Base-by-base conservation (phyloP, 2,888 invertebrate genomes). In the Papilio gigon region DNA sequence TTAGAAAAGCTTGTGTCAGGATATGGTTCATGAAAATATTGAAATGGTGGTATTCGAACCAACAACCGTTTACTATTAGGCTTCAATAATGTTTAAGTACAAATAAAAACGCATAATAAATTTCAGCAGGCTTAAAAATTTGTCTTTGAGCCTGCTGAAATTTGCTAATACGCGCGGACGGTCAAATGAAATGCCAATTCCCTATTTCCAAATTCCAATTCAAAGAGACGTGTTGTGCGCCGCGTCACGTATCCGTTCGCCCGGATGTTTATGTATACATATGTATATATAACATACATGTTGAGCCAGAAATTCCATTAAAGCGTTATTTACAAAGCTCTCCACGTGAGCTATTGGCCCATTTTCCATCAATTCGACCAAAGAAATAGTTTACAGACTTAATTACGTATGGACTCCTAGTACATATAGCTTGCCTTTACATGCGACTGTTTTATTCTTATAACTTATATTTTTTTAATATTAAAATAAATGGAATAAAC, bases 251-350 rank as follows among this genome's bases (percentile, higher is more conserved):
- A 80, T 78, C 72, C 71, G 70, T 61, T 65, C 73, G 70, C 67
- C 71, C 68, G 69, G 63, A 73, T 76, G 76, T 75, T 71, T 73
- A 73, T 71, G 76, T 73, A 59, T 67, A 68, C 73, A 66, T 65
- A 68, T 71, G 71, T 70, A 77, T 76, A 74, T 67, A 78, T 80
- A 80, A 80, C 80, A 50, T 4, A 50, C 80, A 78, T 77, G 76
- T 77, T 77, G 78, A 80, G 77, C 77, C 82, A 83, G 85, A 85
- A 84, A 85, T 88, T 87, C 89, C 85, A 89, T 89, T 88, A 87
- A 84, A 82, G 73, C 81, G 83, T 83, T 90, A 89, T 89, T 89
- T 89, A 86, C 86, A 81, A 80, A 83, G 80, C 84, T 82, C 85
- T 87, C 81, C 72, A 80, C 84, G 83, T 81, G 83, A 80, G 81